Percentiles rank a stretch among this genome's conserved stretches.
Conservation (phyloP, 64 coral and sea anemone genomes). For the Trachythela sp. region DNA sequence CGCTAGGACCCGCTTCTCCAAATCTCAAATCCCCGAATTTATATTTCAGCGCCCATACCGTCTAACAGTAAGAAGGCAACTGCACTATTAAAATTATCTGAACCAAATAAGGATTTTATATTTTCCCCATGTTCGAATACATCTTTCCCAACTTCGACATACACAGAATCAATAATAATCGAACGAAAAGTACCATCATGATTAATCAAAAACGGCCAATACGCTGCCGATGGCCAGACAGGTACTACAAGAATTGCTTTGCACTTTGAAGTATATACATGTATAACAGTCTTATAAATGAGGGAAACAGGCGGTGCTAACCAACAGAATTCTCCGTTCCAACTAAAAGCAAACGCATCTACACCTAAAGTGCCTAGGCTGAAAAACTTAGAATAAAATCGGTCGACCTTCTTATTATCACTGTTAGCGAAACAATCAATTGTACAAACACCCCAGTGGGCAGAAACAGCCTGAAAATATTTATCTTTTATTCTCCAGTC, state of each 20-base stretch:
- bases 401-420: constrained; percentile 20
- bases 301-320: not conserved
- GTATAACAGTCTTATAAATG: not conserved
- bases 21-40: too few species aligned
- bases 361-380: constrained; percentile 34
- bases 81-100: not conserved
- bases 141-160: constrained; percentile 27
- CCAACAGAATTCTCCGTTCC: constrained; percentile 1
- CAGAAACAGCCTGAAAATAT: constrained; percentile 35
- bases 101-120: constrained; percentile 16
- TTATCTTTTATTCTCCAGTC: constrained; percentile 50
- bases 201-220: constrained; percentile 43
- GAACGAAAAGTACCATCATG: not conserved
- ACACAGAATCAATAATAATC: not conserved
- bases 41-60: too few species aligned
- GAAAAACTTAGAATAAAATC: constrained; percentile 49
- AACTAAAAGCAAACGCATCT: not conserved
- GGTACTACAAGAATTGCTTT: constrained; percentile 25
- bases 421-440: constrained; percentile 63
- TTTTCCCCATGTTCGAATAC: constrained; percentile 24
- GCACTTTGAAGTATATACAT: not conserved
- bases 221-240: constrained; percentile 27
- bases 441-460: constrained; percentile 40
- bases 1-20: too few species aligned
- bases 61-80: too few species aligned